These are phyloP conservation scores for Phocoena sinus DNA, from an alignment of 2,113 vertebrate genomes.

Conservation along the genomic window DNA sequence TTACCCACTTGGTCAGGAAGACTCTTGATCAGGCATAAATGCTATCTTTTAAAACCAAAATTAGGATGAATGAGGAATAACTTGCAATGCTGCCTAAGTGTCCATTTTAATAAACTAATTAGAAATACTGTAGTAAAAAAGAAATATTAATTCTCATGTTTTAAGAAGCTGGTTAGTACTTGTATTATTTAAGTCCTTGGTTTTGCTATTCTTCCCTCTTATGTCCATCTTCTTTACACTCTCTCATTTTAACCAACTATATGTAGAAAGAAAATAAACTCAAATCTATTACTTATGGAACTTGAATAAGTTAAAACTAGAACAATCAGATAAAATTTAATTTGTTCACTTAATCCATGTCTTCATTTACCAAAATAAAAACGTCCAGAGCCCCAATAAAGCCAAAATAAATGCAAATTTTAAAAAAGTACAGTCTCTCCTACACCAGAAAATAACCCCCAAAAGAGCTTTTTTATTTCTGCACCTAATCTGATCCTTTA, in stretches of 20 bases:
- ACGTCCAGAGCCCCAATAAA: not conserved
- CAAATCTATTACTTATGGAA: not conserved
- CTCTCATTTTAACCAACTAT: not conserved
- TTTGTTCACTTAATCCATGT: not conserved
- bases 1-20: not conserved
- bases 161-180: not conserved
- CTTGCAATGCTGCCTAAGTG: not conserved
- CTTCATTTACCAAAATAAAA: slow-evolving; percentile 1
- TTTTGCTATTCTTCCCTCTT: not conserved
- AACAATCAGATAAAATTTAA: not conserved
- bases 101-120: not conserved
- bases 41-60: slow-evolving; percentile 17
- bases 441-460: not conserved
- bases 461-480: not conserved
- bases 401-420: not conserved
- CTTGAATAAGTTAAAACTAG: not conserved
- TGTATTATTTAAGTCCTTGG: not conserved
- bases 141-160: not conserved
- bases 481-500: not conserved
- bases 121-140: not conserved
- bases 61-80: not conserved
- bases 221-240: not conserved
- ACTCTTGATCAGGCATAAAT: not conserved
- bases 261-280: not conserved
- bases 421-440: not conserved